Conservation (phyloP, 2,113 vertebrate species). For the Cygnus atratus region DNA sequence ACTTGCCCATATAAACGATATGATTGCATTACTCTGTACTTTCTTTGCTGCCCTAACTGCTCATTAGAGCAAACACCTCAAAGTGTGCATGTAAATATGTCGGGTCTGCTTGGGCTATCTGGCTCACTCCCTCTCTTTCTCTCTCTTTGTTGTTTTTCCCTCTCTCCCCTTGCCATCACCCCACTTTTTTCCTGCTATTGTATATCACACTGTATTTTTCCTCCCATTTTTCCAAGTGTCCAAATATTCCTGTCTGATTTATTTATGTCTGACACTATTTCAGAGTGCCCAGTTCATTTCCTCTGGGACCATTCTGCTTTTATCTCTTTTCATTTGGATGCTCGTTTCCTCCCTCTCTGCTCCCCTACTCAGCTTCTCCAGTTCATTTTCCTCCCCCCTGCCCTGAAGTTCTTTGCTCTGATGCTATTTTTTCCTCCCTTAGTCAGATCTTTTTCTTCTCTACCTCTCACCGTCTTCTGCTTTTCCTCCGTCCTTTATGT, state of each 20-base stretch:
- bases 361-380: not conserved
- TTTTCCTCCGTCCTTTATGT: not conserved
- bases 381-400: not conserved
- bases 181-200: constrained; percentile 1
- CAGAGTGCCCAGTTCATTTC: constrained; percentile 33
- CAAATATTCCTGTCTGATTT: constrained; percentile 27
- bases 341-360: not conserved
- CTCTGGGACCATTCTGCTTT: constrained; percentile 11
- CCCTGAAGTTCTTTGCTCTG: not conserved
- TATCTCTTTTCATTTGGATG: constrained; percentile 35
- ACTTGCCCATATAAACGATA: constrained; percentile 27
- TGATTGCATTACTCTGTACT: constrained; percentile 6
- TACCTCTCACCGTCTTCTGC: not conserved
- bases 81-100: constrained; percentile 12
- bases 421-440: not conserved
- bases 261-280: constrained; percentile 49
- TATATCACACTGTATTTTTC: constrained; percentile 1
- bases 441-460: not conserved
- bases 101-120: not conserved
- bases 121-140: not conserved
- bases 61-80: constrained; percentile 53
- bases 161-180: constrained; percentile 11
- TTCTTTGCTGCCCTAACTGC: constrained; percentile 32
- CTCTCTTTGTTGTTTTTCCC: not conserved
- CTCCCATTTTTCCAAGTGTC: constrained; percentile 39